Evolutionary conservation across 2,797 vertebrate species (phyloP).

Genomic region (Peromyscus melanophrys): DNA sequence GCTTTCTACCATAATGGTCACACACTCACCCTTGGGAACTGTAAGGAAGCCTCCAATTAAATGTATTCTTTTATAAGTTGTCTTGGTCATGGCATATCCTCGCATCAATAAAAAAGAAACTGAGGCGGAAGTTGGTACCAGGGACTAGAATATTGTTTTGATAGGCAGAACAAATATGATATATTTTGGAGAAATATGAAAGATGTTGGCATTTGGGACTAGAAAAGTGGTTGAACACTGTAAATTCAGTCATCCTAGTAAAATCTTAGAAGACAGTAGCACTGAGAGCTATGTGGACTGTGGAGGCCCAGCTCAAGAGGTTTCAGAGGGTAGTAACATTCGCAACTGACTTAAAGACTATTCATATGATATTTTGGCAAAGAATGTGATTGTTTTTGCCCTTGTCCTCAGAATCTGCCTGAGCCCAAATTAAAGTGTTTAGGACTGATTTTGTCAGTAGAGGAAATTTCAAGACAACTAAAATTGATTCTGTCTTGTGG

Average conservation of each 20-base stretch:
- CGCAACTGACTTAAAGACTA: not conserved
- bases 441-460: not conserved
- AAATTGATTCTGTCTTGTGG: not conserved
- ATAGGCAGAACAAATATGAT: not conserved
- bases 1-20: not conserved
- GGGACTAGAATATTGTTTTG: not conserved
- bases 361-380: not conserved
- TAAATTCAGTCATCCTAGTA: not conserved
- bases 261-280: not conserved
- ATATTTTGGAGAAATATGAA: not conserved
- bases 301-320: not conserved
- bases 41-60: not conserved
- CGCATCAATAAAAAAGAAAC: not conserved
- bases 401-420: not conserved
- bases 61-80: not conserved
- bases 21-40: not conserved
- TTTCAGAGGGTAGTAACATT: not conserved
- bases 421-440: not conserved
- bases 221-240: not conserved
- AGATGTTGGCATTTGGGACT: not conserved
- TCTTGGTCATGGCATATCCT: not conserved
- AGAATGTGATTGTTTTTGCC: not conserved
- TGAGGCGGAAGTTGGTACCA: not conserved
- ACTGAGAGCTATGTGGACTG: not conserved
- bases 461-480: not conserved